Base-by-base conservation (phyloP, 1,140 invertebrate species). In the Sipha flava region DNA sequence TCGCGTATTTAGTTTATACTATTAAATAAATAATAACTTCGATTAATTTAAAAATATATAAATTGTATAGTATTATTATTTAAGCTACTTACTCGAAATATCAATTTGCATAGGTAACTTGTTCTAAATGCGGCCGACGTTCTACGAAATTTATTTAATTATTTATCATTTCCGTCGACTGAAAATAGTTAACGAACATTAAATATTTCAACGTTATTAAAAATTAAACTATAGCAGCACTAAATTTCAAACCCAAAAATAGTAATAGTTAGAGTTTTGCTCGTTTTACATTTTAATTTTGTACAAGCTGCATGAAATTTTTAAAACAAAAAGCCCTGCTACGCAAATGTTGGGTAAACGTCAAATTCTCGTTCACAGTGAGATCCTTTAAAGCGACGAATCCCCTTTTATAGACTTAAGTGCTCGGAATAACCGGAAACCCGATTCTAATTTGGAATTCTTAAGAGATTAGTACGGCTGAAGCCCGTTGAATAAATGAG, bases 381-480 rank as follows among this genome's bases (percentile, higher is more conserved):
- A 43, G 37, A 66, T 43, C 64, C 64, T 66, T 66, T 66, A 26
- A 77, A 37, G 40, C 52, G 7, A 57, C 47, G 18, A 54, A 54
- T 12, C 29, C 52, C 49, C 52, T 43, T 54, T 77, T 70, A 26
- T 43, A 59, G 14, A 16, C 49, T 29, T 26, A 43, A 77, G 52
- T 37, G 34, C 34, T 29, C 21, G 47, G 52, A 77, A 59, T 45
- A 57, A 59, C 52, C 49, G 52, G 49, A 59, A 57, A 77, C 52
- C 52, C 73, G 73, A 77, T 77, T 77, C 52, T 59, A 77, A 77
- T 77, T 77, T 77, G 34, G 73, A 77, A 77, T 77, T 77, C 73
- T 77, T 77, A 77, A 77, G 73, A 77, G 73, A 77, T 77, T 77
- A 77, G 49, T 77, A 18, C 31, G 34, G n/a, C n/a, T 66, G 34